Evolutionary conservation across 35 echinoderm and acorn worm genomes (phyloP), one percentile per base, ranked within the genome.

Genomic region (Hemicentrotus pulcherrimus): DNA sequence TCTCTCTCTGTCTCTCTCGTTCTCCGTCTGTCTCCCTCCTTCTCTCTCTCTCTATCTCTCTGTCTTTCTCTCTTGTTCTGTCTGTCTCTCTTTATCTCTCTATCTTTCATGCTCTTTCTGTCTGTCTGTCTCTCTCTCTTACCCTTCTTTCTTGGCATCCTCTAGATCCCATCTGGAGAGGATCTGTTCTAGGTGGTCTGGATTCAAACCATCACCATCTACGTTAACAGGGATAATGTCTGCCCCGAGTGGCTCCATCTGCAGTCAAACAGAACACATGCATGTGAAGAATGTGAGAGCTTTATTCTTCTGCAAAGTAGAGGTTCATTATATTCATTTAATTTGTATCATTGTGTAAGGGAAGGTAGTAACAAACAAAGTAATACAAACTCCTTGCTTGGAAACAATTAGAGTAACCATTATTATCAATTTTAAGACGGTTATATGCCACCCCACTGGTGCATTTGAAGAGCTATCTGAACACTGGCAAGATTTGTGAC

Each of bases 121-220:
- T 24, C 5, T 71, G 4, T 28, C 24, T 71, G 1, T 78, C 22
- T 78, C 28, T 55, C 50, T 13, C 13, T 35, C 86, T 86, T 92
- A 98, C 97, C 50, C 95, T 60, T 96, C 95, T 94, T 94, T 96
- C 31, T 95, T 71, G 55, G 50, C 94, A 71, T 97, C 96, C 18
- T 94, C 95, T 70, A 94, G 95, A 65, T 61, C 86, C 98, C 98
- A 99, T 88, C 71, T 31, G 18, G 98, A 99, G 16, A 99, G 78
- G 24, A 95, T 61, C 61, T 96, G 12, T 47, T 33, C 86, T 28
- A 99, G 70, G 47, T 95, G 95, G 6, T 97, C 98, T 46, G 96
- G 95, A 61, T 95, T 94, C 60, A 99, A 94, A 14, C 98, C 98
- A 95, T 97, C 96, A 85, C 92, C 94, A 92, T 99, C 98, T 47